Evolutionary conservation across 2,888 invertebrate species (phyloP).

Genomic region (Hylaea fasciaria): DNA sequence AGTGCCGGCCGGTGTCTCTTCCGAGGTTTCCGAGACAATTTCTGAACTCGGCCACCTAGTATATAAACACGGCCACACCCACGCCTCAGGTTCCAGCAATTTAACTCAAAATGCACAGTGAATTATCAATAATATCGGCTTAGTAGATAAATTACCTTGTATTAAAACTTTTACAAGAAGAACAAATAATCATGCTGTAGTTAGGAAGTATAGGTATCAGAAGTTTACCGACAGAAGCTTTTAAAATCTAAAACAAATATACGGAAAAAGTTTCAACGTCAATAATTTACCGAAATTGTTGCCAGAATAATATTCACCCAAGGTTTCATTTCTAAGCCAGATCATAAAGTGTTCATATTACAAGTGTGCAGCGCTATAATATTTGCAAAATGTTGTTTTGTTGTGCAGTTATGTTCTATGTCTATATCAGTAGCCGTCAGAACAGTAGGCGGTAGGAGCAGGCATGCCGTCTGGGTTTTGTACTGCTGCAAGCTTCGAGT

Average conservation of each 20-base stretch:
- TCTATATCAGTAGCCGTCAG: constrained; percentile 3
- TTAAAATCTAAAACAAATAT: too few species aligned
- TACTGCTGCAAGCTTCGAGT: too few species aligned
- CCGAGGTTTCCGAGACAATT: constrained; percentile 46
- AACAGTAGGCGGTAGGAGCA: constrained; percentile 15
- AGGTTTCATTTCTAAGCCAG: constrained; percentile 5
- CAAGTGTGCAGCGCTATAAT: constrained; percentile 4
- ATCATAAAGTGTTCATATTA: constrained; percentile 18
- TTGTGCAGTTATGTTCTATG: constrained; percentile 6
- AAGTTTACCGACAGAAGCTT: too few species aligned
- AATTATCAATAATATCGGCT: too few species aligned
- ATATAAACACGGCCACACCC: constrained; percentile 2
- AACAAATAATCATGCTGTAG: too few species aligned
- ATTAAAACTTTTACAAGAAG: too few species aligned
- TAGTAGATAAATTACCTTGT: too few species aligned
- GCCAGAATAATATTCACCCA: too few species aligned
- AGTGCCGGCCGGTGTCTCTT: constrained; percentile 48
- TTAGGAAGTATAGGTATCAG: too few species aligned
- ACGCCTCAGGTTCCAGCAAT: not conserved
- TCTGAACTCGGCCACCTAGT: constrained; percentile 33
- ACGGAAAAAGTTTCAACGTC: too few species aligned
- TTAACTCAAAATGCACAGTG: too few species aligned
- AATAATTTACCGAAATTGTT: too few species aligned
- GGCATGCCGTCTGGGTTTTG: not conserved
- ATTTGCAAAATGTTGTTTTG: constrained; percentile 3